Base-by-base conservation (phyloP, 2,797 vertebrate species). In the Girardinus metallicus region DNA sequence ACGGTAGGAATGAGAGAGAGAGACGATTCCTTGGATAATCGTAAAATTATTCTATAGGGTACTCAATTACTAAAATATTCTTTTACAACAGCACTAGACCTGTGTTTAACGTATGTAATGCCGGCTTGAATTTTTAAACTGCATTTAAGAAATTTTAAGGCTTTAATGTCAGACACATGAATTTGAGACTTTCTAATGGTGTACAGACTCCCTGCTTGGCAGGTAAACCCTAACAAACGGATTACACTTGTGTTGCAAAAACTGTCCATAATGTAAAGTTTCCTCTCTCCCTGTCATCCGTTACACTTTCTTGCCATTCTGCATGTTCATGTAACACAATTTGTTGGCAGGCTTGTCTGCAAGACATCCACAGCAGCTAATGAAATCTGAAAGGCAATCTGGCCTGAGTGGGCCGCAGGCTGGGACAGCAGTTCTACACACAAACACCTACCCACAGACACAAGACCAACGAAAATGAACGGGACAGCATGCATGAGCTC, bases 331-430 rank as follows among this genome's bases (percentile, higher is more conserved):
- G 62, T 70, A 89, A 77, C 55, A 75, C 75, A 57, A 39, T 77
- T 80, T 68, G 79, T 75, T 79, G 81, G 76, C 79, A 82, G 80
- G 82, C 76, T 13, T 80, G 84, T 81, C 83, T 90, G 80, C 44
- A 57, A 77, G 79, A 74, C 47, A 23, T 80, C 87, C 80, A 75
- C 79, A 90, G 85, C 85, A 86, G 87, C 84, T 90, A 91, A 93
- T 88, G 87, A 83, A 89, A 89, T 91, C 85, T 84, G 78, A 80
- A 79, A 88, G 85, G 75, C 85, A 90, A 91, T 91, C 87, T 88
- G 87, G 86, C 80, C 81, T 87, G 85, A 91, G 92, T 91, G 89
- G 87, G 90, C 81, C 76, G 86, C 66, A 26, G 60, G 80, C 79
- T 89, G 84, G 72, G 73, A 76, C 80, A 89, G 84, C 82, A 91